A percentile compares a stretch with the other conserved stretches of the same genome.
phyloP scores from a whole-genome alignment of 2,797 vertebrate genomes.

The Pteronotus mesoamericanus region DNA sequence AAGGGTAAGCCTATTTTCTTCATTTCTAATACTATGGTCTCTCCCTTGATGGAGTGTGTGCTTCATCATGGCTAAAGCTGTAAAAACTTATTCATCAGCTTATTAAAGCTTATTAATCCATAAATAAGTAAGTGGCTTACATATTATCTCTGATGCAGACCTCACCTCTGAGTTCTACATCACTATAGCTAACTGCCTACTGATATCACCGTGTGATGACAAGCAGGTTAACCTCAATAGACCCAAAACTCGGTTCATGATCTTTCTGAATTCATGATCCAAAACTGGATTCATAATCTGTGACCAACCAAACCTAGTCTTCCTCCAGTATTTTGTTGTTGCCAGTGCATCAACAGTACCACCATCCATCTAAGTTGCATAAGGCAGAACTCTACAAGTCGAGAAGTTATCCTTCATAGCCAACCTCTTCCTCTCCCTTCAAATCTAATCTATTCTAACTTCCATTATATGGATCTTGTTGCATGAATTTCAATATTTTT shows the following conservation, averaged over 20 bases:
- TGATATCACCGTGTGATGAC: background rate
- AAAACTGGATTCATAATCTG: background rate
- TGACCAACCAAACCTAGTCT: background rate
- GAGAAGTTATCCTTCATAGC: background rate
- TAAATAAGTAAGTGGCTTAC: background rate
- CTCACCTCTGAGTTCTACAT: background rate
- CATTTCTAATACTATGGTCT: background rate
- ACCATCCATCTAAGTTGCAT: background rate
- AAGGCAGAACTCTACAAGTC: background rate
- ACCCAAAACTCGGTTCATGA: background rate
- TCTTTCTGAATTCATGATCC: background rate
- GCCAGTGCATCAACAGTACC: background rate
- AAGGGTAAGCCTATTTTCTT: slow-evolving; percentile 13
- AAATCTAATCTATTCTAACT: background rate
- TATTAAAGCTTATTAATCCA: no score
- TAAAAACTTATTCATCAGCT: no score
- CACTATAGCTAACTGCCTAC: background rate
- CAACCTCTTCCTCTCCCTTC: background rate
- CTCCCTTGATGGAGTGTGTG: background rate
- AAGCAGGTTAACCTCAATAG: background rate
- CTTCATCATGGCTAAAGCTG: background rate
- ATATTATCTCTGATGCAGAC: background rate
- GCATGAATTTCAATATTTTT: background rate
- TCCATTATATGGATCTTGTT: background rate
- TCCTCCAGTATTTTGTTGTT: background rate